Percentiles rank a stretch among this genome's conserved stretches.
phyloP scores from a whole-genome alignment of 2,888 invertebrate genomes.

The Anarsia innoxiella region DNA sequence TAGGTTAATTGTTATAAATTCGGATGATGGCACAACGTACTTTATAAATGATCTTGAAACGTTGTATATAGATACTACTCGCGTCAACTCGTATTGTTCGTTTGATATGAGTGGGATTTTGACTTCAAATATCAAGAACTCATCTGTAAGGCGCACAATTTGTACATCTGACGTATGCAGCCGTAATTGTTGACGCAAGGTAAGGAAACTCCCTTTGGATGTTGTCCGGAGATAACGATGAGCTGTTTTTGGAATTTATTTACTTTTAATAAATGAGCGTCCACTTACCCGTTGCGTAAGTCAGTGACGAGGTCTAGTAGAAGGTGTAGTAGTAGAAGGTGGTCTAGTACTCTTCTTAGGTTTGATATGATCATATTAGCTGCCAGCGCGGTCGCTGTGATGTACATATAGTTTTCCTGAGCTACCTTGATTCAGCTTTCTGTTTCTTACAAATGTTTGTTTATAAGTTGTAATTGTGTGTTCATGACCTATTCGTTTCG shows the following conservation, averaged over 20 bases:
- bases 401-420: background rate
- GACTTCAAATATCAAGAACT: background rate
- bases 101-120: background rate
- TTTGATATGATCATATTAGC: background rate
- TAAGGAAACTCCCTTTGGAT: background rate
- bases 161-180: background rate
- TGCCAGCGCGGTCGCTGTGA: background rate
- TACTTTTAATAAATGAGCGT: background rate
- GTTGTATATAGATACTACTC: background rate
- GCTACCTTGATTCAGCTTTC: background rate
- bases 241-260: background rate
- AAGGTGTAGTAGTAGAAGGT: too few species aligned
- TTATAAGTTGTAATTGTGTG: background rate
- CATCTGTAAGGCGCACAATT: background rate
- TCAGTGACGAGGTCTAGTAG: background rate
- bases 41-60: background rate
- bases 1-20: background rate
- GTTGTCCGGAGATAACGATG: background rate
- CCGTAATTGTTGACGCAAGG: background rate
- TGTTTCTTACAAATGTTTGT: background rate
- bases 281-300: background rate
- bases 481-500: constrained; percentile 1
- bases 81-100: background rate
- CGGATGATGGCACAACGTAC: background rate
- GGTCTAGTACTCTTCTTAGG: background rate